phyloP scores from a whole-genome alignment of 2,888 invertebrate genomes.

The Scaptomyza tumidula region DNA sequence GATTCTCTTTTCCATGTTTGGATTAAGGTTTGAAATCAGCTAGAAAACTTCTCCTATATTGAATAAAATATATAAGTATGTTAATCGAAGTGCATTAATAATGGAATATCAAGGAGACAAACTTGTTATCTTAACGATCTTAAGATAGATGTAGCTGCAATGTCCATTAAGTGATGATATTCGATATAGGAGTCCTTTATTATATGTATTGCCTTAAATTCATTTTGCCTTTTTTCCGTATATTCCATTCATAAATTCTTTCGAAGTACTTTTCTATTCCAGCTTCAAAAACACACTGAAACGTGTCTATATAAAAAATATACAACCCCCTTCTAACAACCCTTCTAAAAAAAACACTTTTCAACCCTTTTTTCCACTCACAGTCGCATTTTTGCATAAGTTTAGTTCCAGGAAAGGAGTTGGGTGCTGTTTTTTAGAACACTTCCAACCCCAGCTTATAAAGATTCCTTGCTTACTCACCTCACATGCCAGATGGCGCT shows the following conservation, averaged over 20 bases:
- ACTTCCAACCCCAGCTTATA: conserved; percentile 58
- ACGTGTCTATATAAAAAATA: conserved; percentile 28
- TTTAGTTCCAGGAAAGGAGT: background rate
- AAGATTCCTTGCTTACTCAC: background rate
- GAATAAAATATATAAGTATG: background rate
- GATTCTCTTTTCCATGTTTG: background rate
- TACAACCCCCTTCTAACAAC: conserved; percentile 38
- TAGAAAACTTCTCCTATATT: background rate
- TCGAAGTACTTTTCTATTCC: conserved; percentile 1
- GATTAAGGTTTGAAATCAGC: background rate
- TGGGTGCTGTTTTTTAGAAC: conserved; percentile 64
- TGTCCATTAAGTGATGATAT: no score
- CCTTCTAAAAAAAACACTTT: conserved; percentile 60
- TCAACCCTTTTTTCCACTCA: conserved; percentile 69
- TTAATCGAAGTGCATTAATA: background rate
- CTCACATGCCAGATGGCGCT: conserved; percentile 63
- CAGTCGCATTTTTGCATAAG: conserved; percentile 56
- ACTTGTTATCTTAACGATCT: no score
- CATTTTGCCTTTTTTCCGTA: no score
- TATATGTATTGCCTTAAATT: no score
- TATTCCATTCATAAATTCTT: background rate
- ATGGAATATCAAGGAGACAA: no score
- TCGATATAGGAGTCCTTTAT: background rate
- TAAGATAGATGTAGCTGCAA: background rate
- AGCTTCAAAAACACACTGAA: conserved; percentile 37